These are phyloP conservation scores for Desoria tigrina DNA, from an alignment of 2,888 invertebrate genomes.

Conservation along the genomic window DNA sequence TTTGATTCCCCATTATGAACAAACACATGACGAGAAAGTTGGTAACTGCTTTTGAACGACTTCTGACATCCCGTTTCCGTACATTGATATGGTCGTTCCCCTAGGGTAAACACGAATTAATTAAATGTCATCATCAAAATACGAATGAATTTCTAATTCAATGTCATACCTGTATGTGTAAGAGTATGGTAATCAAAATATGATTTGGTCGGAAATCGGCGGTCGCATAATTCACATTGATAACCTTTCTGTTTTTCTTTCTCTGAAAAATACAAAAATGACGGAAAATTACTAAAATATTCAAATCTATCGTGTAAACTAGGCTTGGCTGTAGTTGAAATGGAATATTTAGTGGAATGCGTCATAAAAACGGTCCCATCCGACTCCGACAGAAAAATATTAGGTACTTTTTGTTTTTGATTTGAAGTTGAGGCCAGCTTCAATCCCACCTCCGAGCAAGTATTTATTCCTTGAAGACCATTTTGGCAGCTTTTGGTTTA, in stretches of 20 bases:
- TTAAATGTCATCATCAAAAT: background rate
- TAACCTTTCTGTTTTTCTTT: background rate
- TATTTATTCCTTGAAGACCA: conserved; percentile 13
- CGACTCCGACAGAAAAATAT: too few species aligned
- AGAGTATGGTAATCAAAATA: conserved; percentile 25
- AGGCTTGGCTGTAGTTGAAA: too few species aligned
- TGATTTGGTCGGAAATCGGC: conserved; percentile 19
- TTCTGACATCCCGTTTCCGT: conserved; percentile 12
- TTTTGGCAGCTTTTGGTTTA: background rate
- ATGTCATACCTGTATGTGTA: conserved; percentile 22
- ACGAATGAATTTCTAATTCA: background rate
- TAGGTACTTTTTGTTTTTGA: too few species aligned
- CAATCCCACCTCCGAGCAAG: background rate
- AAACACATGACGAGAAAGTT: conserved; percentile 24
- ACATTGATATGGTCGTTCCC: conserved; percentile 30
- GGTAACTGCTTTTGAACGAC: conserved; percentile 23
- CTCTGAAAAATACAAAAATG: background rate
- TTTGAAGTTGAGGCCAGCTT: too few species aligned
- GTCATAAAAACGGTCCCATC: too few species aligned
- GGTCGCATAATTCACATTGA: conserved; percentile 13
- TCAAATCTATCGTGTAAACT: too few species aligned
- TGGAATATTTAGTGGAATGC: too few species aligned
- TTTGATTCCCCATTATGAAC: background rate
- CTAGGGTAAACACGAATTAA: conserved; percentile 11
- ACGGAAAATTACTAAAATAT: background rate